Percentiles rank a stretch among this genome's conserved stretches.
These are phyloP conservation scores for Oasisia sp. DNA, from an alignment of 2,888 invertebrate species.

Conservation along the genomic window DNA sequence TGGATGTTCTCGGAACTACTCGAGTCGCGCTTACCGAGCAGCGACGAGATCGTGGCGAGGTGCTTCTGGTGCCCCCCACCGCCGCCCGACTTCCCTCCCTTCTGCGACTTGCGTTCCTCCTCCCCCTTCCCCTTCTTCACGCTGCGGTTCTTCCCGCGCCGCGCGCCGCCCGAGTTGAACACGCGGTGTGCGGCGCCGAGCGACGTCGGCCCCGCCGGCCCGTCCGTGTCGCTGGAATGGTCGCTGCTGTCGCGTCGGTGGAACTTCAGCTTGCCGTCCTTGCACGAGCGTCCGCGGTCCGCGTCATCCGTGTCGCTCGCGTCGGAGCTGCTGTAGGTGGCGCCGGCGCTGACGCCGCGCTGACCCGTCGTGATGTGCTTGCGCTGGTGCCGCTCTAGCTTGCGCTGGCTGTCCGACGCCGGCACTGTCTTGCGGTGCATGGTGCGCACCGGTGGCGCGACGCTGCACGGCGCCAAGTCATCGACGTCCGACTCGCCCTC, in stretches of 20 bases:
- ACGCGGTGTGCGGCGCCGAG: conserved; percentile 23
- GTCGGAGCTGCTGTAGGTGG: conserved; percentile 93
- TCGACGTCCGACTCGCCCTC: conserved; percentile 71
- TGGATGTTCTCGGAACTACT: conserved; percentile 21
- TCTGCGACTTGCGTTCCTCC: conserved; percentile 18
- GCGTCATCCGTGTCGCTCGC: conserved; percentile 81
- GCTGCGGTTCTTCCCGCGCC: background rate
- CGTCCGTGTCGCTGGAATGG: conserved; percentile 65
- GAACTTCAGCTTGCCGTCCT: conserved; percentile 56
- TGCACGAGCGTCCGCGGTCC: conserved; percentile 53
- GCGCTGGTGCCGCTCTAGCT: conserved; percentile 59
- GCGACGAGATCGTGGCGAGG: background rate
- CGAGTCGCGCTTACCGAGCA: conserved; percentile 27
- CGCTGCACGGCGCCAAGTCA: conserved; percentile 46
- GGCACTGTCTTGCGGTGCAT: conserved; percentile 64
- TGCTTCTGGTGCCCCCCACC: background rate
- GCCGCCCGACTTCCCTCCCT: background rate
- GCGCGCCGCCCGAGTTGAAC: background rate
- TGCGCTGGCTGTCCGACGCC: conserved; percentile 65
- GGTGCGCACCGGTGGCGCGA: conserved; percentile 45
- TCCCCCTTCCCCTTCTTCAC: background rate
- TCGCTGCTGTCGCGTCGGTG: conserved; percentile 61
- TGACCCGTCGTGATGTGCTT: conserved; percentile 72
- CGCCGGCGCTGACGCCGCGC: conserved; percentile 57
- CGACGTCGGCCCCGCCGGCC: conserved; percentile 41